These are phyloP conservation scores for Pterophyllum scalare DNA, from an alignment of 2,113 vertebrate genomes.

Conservation along the genomic window DNA sequence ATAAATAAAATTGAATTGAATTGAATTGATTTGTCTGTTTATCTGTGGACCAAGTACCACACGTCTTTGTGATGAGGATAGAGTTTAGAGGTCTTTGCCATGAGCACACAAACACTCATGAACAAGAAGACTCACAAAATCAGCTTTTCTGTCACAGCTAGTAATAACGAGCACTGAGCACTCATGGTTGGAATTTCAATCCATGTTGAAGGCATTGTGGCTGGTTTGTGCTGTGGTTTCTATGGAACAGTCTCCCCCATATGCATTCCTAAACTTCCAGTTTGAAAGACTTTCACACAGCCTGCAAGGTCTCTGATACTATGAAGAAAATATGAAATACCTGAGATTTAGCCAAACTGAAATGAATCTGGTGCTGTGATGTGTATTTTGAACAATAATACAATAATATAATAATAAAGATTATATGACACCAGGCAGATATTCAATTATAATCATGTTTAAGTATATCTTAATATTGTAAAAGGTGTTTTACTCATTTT, in stretches of 20 bases:
- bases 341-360: conserved; percentile 10
- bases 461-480: conserved; percentile 7
- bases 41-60: no score
- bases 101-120: no score
- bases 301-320: background rate
- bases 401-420: no score
- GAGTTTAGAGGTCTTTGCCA: no score
- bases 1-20: no score
- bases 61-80: no score
- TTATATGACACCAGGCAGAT: conserved; percentile 23
- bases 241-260: background rate
- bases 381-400: background rate
- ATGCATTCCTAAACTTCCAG: background rate
- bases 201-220: background rate
- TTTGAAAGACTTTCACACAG: background rate
- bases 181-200: background rate
- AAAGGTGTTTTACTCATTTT: conserved; percentile 32
- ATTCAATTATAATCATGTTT: background rate
- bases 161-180: background rate
- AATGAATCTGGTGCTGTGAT: conserved; percentile 11
- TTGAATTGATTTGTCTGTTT: no score
- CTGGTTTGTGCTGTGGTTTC: no score
- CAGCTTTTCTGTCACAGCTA: background rate
- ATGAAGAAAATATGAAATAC: conserved; percentile 31
- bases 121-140: background rate